A percentile compares a stretch with the other conserved stretches of the same genome.
phyloP scores from a whole-genome alignment of 2,888 invertebrate genomes.

The Leucophora obtusa region DNA sequence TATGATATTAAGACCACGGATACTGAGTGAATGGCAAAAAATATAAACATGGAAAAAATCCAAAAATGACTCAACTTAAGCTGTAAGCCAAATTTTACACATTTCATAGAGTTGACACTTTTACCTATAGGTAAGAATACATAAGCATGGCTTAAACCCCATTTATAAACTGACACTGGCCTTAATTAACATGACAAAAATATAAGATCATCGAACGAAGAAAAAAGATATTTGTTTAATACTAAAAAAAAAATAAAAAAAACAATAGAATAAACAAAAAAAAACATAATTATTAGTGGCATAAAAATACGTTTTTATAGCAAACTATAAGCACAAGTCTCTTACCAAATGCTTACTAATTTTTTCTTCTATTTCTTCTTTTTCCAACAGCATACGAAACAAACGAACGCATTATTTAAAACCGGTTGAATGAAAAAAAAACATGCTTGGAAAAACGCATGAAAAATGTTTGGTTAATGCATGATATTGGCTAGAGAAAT shows the following conservation, averaged over 20 bases:
- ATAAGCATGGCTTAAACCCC: slow-evolving; percentile 59
- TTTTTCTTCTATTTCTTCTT: slow-evolving; percentile 32
- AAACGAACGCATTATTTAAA: slow-evolving; percentile 28
- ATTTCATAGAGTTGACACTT: slow-evolving; percentile 4
- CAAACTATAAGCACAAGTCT: slow-evolving; percentile 25
- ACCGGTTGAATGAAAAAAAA: slow-evolving; percentile 69
- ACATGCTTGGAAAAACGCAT: slow-evolving; percentile 69
- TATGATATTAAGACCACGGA: background rate
- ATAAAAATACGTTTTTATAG: background rate
- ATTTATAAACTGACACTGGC: slow-evolving; percentile 66
- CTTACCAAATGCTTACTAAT: slow-evolving; percentile 2
- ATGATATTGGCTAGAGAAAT: slow-evolving; percentile 70
- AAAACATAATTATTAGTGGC: slow-evolving; percentile 25
- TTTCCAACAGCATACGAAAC: slow-evolving; percentile 46
- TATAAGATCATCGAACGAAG: slow-evolving; percentile 53
- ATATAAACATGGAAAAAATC: background rate
- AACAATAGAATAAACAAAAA: background rate
- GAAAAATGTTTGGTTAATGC: slow-evolving; percentile 66
- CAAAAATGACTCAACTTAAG: background rate
- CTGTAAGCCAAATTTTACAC: background rate
- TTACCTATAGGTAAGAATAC: background rate
- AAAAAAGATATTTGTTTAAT: slow-evolving; percentile 22
- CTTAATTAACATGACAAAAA: slow-evolving; percentile 74
- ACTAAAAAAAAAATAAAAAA: background rate
- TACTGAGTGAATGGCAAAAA: background rate